Evolutionary conservation across 2,113 vertebrate species (phyloP), one percentile per base, ranked within the genome.

Genomic region (Loxodonta africana): DNA sequence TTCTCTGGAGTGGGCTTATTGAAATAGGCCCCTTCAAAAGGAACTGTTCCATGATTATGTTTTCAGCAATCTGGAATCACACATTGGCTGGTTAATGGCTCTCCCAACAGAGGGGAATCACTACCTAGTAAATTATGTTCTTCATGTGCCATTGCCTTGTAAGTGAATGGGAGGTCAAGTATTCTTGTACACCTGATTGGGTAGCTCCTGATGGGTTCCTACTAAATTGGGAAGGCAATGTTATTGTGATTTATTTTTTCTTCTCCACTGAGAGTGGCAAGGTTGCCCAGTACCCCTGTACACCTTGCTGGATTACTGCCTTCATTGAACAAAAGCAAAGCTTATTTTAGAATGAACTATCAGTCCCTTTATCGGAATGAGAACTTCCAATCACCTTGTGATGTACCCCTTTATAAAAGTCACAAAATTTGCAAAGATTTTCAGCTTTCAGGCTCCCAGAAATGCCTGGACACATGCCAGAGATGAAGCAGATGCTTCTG

Each of bases 381-480:
- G 95, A 96, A 97, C 65, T 95, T 97, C 95, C 91, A 91, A 96
- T 94, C 87, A 96, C 85, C n/a, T 51, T 77, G 14, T 18, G 14
- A 53, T 48, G 51, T n/a, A 5, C 92, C 95, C 95, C 88, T 97
- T 95, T 97, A 94, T 95, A 97, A 97, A 95, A 88, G 96, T 97
- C 88, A 92, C 92, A 81, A 97, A 94, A 94, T 96, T 97, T 95
- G 92, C 94, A 92, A 98, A 98, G 96, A 94, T 95, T 97, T 98
- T 98, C 97, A 98, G 95, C 96, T 97, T 96, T 97, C 97, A 90
- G 94, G 95, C 97, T 98, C 96, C 90, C 95, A 97, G 96, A 98
- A 98, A 98, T 98, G 95, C 96, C 97, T 98, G 98, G 98, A 93
- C 0, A 15, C 11, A 8, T 73, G 97, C 97, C 98, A 98, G 97